Base-by-base conservation (phyloP, 2,888 invertebrate species). In the Plagodis dolabraria region DNA sequence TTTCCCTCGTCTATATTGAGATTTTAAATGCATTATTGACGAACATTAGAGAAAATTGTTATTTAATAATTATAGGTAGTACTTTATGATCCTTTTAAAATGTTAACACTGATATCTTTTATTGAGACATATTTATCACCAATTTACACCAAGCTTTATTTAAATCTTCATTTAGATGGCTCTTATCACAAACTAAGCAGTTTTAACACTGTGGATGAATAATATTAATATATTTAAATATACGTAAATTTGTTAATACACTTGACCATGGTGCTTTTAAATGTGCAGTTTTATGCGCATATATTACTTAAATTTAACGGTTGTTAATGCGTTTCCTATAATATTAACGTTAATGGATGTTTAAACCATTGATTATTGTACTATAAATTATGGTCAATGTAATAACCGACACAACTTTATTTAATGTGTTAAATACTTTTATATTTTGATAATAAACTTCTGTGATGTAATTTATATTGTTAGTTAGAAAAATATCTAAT, bases 131-230 rank as follows among this genome's bases (percentile, higher is more conserved):
- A 51, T 60, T 62, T 68, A 68, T 65, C 61, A 43, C n/a, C 50
- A 52, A 46, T 62, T 68, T 50, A 65, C 68, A 64, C 68, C 63
- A 61, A 47, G 51, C 7, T 45, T 44, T 46, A 43, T 48, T 58
- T 64, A 42, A 64, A 60, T 64, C 67, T 65, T 50, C 54, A 60
- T 63, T 68, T 72, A 60, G 62, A 69, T 64, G 45, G 63, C 35
- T 64, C 57, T 51, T 66, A 66, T 65, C 56, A n/a, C 7, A 22
- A 48, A 46, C 38, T 43, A 11, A 40, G 55, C 46, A 47, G 22
- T 22, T 22, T 57, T 61, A 63, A 69, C 56, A 57, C 59, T 47
- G 50, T 9, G 34, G 40, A 42, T 52, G 48, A 60, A 60, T 60
- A 47, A 59, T 42, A 40, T 47, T 45, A 44, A 48, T 60, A 42